Base-by-base conservation (phyloP, 2,113 vertebrate genomes). In the Ailuropoda melanoleuca region DNA sequence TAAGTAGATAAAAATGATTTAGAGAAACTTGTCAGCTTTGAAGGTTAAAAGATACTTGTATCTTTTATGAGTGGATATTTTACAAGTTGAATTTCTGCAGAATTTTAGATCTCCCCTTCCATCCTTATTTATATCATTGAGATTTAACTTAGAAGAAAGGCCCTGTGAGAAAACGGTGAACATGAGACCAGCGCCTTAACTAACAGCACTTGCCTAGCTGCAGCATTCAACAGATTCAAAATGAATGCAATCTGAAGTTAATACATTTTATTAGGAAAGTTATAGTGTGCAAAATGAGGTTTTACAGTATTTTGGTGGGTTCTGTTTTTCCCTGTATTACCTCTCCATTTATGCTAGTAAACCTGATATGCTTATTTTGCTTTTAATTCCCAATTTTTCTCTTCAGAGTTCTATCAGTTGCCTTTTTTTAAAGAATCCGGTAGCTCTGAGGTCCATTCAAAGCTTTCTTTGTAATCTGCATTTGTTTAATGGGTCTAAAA, bases 1-100 rank as follows among this genome's bases (percentile, higher is more conserved):
- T 93, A 93, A 97, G 70, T 4, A 92, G 39, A 50, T 77, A 78
- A 90, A 93, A 90, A 56, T 80, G n/a, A 88, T 88, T 93, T 96
- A 82, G 48, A 95, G 46, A 75, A 78, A 74, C 37, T 83, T 17
- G 82, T 93, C 24, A 81, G 37, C 48, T 93, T 48, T 48, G 74
- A 86, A 95, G 23, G 34, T 88, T 95, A 80, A 87, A 95, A 96
- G 64, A 88, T 46, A 88, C 19, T 78, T 46, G 46, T 26, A 66
- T 46, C n/a, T n/a, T 90, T 88, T 53, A 31, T 82, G 55, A 88
- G 48, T 60, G 26, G 74, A 77, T 4, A 37, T 72, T 96, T 95
- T 68, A 84, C 17, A 97, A 95, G 29, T n/a, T 94, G 23, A 91
- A 83, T 97, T 93, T 95, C 37, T 58, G 55, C 13, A 82, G 34